phyloP scores from a whole-genome alignment of 1,140 invertebrate genomes.

The Teleopsis dalmanni region DNA sequence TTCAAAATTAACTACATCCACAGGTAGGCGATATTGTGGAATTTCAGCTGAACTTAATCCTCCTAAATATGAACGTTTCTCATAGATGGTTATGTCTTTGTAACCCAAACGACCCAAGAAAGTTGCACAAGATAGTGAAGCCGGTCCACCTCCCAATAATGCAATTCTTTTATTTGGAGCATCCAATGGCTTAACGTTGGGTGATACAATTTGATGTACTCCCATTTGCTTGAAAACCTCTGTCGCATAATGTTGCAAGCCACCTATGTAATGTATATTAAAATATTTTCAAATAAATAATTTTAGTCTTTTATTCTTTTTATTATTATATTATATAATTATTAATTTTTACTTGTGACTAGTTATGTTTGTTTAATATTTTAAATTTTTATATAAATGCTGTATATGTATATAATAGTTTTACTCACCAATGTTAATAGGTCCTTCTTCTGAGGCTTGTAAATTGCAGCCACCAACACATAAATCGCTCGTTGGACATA shows the following conservation, averaged over 20 bases:
- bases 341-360: no score
- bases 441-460: conserved; percentile 88
- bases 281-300: no score
- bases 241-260: conserved; percentile 94
- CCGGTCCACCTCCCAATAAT: conserved; percentile 88
- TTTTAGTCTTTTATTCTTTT: no score
- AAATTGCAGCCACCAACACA: conserved; percentile 97
- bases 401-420: no score
- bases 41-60: conserved; percentile 90
- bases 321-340: no score
- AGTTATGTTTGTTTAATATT: no score
- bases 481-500: conserved; percentile 95
- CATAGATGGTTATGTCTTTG: conserved; percentile 84
- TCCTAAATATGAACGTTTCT: conserved; percentile 79
- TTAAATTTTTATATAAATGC: no score
- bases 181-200: conserved; percentile 51
- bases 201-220: conserved; percentile 75
- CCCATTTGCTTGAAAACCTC: conserved; percentile 93
- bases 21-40: conserved; percentile 92
- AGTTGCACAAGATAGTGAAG: conserved; percentile 93
- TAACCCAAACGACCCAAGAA: conserved; percentile 92
- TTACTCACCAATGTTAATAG: conserved; percentile 98
- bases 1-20: conserved; percentile 89
- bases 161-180: conserved; percentile 73
- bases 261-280: no score